Percentiles rank a stretch among this genome's conserved stretches.
These are phyloP conservation scores for Tetranychus cinnabarinus DNA, from an alignment of 1,140 invertebrate genomes.

Conservation along the genomic window DNA sequence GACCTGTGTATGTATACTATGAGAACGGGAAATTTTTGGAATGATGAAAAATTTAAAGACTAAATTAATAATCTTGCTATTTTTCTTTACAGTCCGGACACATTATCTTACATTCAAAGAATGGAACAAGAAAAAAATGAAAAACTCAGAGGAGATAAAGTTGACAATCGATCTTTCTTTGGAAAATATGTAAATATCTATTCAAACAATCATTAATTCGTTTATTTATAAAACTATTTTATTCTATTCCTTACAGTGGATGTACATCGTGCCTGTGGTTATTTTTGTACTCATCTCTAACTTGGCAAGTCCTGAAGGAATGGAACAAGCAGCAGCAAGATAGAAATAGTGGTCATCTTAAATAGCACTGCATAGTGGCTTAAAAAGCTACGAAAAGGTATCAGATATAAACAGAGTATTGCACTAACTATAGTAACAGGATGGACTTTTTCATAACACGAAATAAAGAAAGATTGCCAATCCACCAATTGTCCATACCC, in stretches of 20 bases:
- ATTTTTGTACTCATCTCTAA: conserved; percentile 61
- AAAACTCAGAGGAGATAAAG: conserved; percentile 60
- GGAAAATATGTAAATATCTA: conserved; percentile 73
- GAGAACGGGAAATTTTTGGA: too few relatives aligned
- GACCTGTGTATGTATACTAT: conserved; percentile 31
- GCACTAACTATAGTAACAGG: too few relatives aligned
- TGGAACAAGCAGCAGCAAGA: conserved; percentile 20
- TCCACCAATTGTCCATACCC: too few relatives aligned
- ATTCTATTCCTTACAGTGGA: conserved; percentile 48
- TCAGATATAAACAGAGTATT: too few relatives aligned
- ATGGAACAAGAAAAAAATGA: conserved; percentile 67
- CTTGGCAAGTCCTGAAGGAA: conserved; percentile 43
- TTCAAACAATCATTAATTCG: too few relatives aligned
- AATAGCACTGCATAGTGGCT: too few relatives aligned
- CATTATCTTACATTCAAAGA: conserved; percentile 71
- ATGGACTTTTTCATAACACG: too few relatives aligned
- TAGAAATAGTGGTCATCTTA: too few relatives aligned
- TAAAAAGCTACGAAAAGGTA: too few relatives aligned
- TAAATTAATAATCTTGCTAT: not conserved
- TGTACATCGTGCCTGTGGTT: conserved; percentile 72
- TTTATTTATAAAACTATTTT: not conserved
- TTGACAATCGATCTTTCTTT: conserved; percentile 78
- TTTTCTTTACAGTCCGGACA: conserved; percentile 47
- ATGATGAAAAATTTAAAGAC: not conserved
- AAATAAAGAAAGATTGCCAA: too few relatives aligned